phyloP scores from a whole-genome alignment of 92 coral and sea anemone species.

The Paramuricea clavata region DNA sequence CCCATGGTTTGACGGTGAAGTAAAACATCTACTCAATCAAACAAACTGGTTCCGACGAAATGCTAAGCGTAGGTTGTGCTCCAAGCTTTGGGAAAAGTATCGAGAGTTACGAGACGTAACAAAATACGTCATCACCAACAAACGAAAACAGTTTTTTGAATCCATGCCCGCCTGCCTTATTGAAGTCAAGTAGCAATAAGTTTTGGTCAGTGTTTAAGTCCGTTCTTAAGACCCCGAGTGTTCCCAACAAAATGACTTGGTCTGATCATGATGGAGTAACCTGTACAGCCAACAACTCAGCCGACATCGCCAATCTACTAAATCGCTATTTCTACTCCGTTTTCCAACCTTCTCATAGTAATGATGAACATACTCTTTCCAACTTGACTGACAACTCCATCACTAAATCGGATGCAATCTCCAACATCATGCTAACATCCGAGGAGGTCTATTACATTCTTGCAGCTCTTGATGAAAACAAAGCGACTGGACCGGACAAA shows the following conservation, averaged over 20 bases:
- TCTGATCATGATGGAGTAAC: slow-evolving; percentile 5
- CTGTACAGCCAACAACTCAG: slow-evolving; percentile 2
- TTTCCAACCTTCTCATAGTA: slow-evolving; percentile 32
- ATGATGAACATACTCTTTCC: background rate
- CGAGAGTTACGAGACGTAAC: background rate
- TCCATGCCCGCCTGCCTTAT: slow-evolving; percentile 21
- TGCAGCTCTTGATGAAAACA: background rate
- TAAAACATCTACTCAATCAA: slow-evolving; percentile 11
- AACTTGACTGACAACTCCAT: slow-evolving; percentile 2
- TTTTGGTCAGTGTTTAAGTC: slow-evolving; percentile 59
- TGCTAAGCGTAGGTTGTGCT: slow-evolving; percentile 8
- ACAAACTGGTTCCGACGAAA: background rate
- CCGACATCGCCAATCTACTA: background rate
- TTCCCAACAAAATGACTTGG: slow-evolving; percentile 52
- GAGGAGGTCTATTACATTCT: background rate
- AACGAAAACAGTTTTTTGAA: background rate
- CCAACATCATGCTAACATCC: slow-evolving; percentile 14
- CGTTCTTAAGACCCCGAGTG: slow-evolving; percentile 37
- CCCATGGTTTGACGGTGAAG: slow-evolving; percentile 55
- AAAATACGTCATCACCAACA: background rate
- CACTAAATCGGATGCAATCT: slow-evolving; percentile 2
- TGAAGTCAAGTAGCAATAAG: slow-evolving; percentile 30
- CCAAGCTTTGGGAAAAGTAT: background rate
- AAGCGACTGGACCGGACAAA: slow-evolving; percentile 19
- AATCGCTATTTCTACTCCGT: slow-evolving; percentile 24